A percentile compares a stretch with the other conserved stretches of the same genome.
Conservation (phyloP, 2,797 vertebrate species). For the Peromyscus attwateri region DNA sequence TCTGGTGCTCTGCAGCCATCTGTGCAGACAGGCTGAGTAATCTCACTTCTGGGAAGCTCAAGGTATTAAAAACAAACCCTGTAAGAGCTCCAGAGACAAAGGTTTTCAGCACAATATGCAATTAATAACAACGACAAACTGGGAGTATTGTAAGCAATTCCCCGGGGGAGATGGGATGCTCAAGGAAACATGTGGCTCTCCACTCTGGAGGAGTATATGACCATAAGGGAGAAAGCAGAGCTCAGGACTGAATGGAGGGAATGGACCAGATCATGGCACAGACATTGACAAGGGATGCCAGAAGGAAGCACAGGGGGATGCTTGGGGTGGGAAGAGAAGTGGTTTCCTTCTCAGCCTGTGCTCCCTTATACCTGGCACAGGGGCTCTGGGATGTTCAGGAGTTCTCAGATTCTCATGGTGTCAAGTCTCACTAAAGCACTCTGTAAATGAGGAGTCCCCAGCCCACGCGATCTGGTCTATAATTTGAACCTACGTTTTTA, state of each 20-base stretch:
- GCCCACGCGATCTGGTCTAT: neutral
- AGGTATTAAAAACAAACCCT: conserved; percentile 28
- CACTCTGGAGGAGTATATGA: neutral
- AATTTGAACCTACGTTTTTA: neutral
- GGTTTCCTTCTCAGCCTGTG: neutral
- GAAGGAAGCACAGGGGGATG: neutral
- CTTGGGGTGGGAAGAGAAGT: fast-evolving
- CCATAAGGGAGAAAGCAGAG: neutral
- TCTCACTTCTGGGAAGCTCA: neutral
- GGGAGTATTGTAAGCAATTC: neutral
- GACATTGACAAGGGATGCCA: too few relatives aligned
- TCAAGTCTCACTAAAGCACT: neutral
- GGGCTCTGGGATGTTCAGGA: neutral
- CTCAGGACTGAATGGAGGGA: fast-evolving
- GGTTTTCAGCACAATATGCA: neutral
- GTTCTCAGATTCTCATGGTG: neutral
- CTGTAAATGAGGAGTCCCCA: neutral
- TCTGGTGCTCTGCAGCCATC: neutral
- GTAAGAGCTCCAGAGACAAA: neutral
- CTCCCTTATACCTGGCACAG: neutral
- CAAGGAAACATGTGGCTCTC: neutral
- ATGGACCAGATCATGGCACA: neutral
- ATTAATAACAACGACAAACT: neutral
- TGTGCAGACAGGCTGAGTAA: neutral
- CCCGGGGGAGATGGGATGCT: neutral